A percentile compares a stretch with the other conserved stretches of the same genome.
Evolutionary conservation across 2,113 vertebrate species (phyloP).

Genomic region (Loxodonta africana): DNA sequence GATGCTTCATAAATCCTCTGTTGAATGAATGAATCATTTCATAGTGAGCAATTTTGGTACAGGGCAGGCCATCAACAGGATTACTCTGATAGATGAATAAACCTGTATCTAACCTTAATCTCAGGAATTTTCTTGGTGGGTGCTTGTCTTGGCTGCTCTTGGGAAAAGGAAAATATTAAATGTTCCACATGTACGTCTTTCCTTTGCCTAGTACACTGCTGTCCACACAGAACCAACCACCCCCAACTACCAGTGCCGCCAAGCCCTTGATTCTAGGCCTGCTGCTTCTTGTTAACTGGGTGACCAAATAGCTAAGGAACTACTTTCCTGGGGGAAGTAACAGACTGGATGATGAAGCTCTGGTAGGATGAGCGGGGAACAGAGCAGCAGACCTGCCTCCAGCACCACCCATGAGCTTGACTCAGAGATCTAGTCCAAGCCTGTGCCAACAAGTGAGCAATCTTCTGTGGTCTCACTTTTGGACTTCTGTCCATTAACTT

Average conservation of each 20-base stretch:
- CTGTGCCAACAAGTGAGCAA: too few species aligned
- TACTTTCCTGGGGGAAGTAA: not conserved
- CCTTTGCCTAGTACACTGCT: not conserved
- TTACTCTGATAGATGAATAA: not conserved
- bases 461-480: too few species aligned
- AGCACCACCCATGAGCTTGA: too few species aligned
- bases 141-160: not conserved
- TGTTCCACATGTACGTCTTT: not conserved
- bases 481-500: too few species aligned
- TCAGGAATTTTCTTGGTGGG: not conserved
- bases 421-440: too few species aligned
- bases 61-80: not conserved
- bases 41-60: not conserved
- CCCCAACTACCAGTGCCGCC: not conserved
- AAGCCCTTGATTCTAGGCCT: not conserved
- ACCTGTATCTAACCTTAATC: not conserved
- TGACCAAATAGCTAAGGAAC: not conserved
- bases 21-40: not conserved
- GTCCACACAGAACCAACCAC: not conserved
- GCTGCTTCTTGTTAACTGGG: not conserved
- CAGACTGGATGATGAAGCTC: not conserved
- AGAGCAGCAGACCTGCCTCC: too few species aligned
- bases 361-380: too few species aligned
- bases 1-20: not conserved
- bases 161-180: not conserved